Evolutionary conservation across 2,888 invertebrate genomes (phyloP), one percentile per base, ranked within the genome.

Genomic region (Euphydryas editha): DNA sequence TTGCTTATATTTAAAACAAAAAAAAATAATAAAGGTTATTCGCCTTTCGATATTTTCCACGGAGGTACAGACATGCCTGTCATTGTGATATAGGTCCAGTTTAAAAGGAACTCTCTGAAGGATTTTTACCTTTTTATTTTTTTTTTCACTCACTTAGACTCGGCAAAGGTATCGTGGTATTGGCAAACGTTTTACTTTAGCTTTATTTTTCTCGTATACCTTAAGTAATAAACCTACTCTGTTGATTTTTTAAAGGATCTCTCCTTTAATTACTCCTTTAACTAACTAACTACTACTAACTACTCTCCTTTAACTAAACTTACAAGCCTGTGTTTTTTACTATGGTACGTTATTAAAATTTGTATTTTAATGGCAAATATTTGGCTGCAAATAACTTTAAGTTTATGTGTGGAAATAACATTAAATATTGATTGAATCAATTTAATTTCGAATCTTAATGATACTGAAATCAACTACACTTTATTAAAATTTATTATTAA

Each of bases 11-110:
- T 55, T n/a, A 51, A 54, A 47, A 36, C 49, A 63, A 62, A 62
- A 54, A 77, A 75, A 77, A 73, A 74, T 74, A 76, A 75, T 74
- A 75, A 70, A 69, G 82, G 81, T 81, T 79, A 75, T 81, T 81
- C 76, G 70, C 82, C 79, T 66, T 60, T 57, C 62, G 65, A 55
- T 68, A 73, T 73, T 76, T 75, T 72, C 69, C 74, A 73, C 62
- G 73, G 73, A 74, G 68, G 59, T 67, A 70, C 69, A 72, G 75
- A 69, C 62, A 68, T 68, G 68, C 65, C 65, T 57, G 46, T 66
- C 46, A 67, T 60, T 65, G 57, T 60, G 49, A 37, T 30, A 0
- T 20, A 42, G 58, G 61, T 37, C 72, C 70, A 72, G 24, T 58
- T 62, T 68, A 57, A 44, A 10, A 21, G 37, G 72, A 70, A 20